A percentile compares a stretch with the other conserved stretches of the same genome.
These are phyloP conservation scores for Seladonia tumulorum DNA, from an alignment of 2,888 invertebrate genomes.

Conservation along the genomic window DNA sequence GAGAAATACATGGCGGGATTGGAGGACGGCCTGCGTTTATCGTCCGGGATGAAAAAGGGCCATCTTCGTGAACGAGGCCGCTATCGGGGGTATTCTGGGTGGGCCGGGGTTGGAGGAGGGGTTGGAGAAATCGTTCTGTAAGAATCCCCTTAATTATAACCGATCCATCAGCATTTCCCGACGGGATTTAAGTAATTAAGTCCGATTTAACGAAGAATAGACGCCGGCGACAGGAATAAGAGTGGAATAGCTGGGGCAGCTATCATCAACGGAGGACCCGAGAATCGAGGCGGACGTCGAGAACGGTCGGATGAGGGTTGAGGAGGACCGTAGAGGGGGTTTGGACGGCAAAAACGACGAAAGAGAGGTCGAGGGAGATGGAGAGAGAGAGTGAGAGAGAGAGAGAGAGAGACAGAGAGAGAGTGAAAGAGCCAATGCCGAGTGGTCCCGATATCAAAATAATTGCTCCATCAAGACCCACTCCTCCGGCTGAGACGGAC, in stretches of 20 bases:
- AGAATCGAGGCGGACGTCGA: constrained; percentile 33
- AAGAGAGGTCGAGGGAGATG: neutral
- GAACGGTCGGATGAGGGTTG: constrained; percentile 30
- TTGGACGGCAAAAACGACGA: constrained; percentile 11
- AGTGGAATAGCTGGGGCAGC: constrained; percentile 66
- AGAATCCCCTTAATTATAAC: constrained; percentile 78
- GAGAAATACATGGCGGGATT: constrained; percentile 43
- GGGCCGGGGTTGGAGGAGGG: constrained; percentile 3
- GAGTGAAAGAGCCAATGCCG: constrained; percentile 62
- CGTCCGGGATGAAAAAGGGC: constrained; percentile 58
- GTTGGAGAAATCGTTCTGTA: constrained; percentile 57
- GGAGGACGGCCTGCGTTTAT: constrained; percentile 51
- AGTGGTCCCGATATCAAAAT: constrained; percentile 76
- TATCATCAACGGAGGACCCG: constrained; percentile 61
- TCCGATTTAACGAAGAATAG: constrained; percentile 79
- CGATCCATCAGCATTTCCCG: constrained; percentile 78
- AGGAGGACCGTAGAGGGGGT: constrained; percentile 26
- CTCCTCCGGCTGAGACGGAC: constrained; percentile 53
- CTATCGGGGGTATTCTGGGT: constrained; percentile 40
- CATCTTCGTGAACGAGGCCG: constrained; percentile 38
- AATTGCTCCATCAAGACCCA: constrained; percentile 74
- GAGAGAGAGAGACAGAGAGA: constrained; percentile 17
- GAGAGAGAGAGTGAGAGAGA: constrained; percentile 43
- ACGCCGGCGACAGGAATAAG: constrained; percentile 71
- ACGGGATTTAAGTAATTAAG: constrained; percentile 78